phyloP scores from a whole-genome alignment of 1,140 invertebrate genomes.

The Dinothrombium tinctorium region DNA sequence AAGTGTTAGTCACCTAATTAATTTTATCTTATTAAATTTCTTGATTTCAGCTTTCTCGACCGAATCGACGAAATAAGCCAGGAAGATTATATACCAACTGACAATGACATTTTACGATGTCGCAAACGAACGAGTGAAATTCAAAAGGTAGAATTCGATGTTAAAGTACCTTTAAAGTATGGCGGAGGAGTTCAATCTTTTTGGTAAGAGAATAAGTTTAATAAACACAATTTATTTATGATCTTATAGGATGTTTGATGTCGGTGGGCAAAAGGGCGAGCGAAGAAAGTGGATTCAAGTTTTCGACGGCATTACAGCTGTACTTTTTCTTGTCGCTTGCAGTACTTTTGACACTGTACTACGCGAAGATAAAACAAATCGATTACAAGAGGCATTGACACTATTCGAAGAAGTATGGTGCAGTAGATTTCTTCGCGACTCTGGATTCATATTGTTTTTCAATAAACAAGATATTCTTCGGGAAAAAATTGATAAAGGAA shows the following conservation, averaged over 20 bases:
- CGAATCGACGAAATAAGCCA: conserved; percentile 32
- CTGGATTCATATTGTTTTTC: conserved; percentile 49
- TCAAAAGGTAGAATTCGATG: conserved; percentile 43
- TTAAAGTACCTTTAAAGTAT: conserved; percentile 37
- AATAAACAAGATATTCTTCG: conserved; percentile 56
- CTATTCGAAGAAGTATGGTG: conserved; percentile 50
- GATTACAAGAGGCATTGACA: conserved; percentile 39
- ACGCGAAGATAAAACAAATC: conserved; percentile 43
- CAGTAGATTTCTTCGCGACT: conserved; percentile 44
- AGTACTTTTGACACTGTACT: conserved; percentile 50
- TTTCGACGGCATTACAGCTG: conserved; percentile 52
- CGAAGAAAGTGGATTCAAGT: conserved; percentile 59
- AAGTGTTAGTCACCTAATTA: conserved; percentile 3
- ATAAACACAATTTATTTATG: neutral
- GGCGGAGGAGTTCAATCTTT: conserved; percentile 38
- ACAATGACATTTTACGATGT: conserved; percentile 42
- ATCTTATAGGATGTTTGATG: conserved; percentile 36
- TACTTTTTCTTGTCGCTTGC: conserved; percentile 47
- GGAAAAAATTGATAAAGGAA: conserved; percentile 39
- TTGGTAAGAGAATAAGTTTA: conserved; percentile 20
- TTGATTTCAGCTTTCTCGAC: conserved; percentile 33
- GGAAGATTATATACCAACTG: conserved; percentile 34
- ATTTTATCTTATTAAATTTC: neutral
- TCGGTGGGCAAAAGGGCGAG: conserved; percentile 55
- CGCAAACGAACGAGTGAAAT: conserved; percentile 40